Evolutionary conservation across 2,113 vertebrate species (phyloP), one percentile per base, ranked within the genome.

Genomic region (Dendrocopos noguchii): DNA sequence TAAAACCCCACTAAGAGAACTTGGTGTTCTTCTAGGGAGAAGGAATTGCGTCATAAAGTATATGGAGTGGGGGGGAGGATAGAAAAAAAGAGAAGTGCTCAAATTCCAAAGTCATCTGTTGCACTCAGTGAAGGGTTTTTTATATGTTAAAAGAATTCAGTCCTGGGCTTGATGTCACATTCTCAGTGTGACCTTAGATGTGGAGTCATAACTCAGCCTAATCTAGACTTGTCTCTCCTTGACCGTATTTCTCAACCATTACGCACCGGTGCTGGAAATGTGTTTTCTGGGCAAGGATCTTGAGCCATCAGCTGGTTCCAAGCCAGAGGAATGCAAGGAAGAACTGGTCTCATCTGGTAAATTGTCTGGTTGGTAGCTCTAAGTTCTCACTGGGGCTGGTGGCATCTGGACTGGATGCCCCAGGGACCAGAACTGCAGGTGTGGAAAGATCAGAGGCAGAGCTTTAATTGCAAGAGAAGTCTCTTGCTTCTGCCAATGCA

Each of bases 81-180:
- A 31, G 28, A 66, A 50, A 67, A 31, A 65, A 53, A 20, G 29
- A 75, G 31, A 12, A 46, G 14, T 10, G 44, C 52, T 91, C 52
- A 47, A 87, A 95, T 93, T 96, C 84, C 91, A 27, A 92, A 91
- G 75, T 89, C 87, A 67, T 95, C 65, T 89, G 84, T 29, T 78
- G 73, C 60, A 9, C 44, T 65, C 1, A 0, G 3, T 19, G 84
- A 68, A 61, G 16, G 4, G 5, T 39, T 86, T 86, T 73, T 70
- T 17, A 6, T 25, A 28, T 57, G 50, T 19, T 74, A 7, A 16
- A 92, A 77, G 61, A 63, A 71, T 77, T 78, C 68, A 64, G 1
- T 29, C 47, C 64, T 50, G 56, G 46, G 31, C 42, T 87, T 67
- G 81, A 60, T 65, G 89, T 53, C 91, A 66, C 77, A 47, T 70